These are phyloP conservation scores for Electrophaes corylata DNA, from an alignment of 2,888 invertebrate genomes.

Conservation along the genomic window DNA sequence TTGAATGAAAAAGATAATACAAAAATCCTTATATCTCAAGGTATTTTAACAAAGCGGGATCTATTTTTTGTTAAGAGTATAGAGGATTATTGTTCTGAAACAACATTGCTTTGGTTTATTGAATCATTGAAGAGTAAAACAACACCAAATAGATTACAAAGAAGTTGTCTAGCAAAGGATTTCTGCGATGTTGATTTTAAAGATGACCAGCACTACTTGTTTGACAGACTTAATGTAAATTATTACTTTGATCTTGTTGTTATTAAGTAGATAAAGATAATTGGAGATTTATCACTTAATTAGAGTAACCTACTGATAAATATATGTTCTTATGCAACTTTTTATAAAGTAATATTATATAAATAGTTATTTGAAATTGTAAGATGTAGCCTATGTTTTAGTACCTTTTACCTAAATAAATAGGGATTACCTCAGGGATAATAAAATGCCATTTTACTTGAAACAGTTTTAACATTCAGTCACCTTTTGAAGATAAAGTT, in stretches of 20 bases:
- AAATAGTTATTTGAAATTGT: too few relatives aligned
- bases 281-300: too few relatives aligned
- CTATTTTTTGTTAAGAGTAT: constrained; percentile 53
- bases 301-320: too few relatives aligned
- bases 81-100: constrained; percentile 42
- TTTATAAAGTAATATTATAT: too few relatives aligned
- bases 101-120: constrained; percentile 54
- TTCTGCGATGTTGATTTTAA: constrained; percentile 6
- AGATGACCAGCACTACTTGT: neutral
- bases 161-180: constrained; percentile 31
- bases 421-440: too few relatives aligned
- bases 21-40: constrained; percentile 24
- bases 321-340: too few relatives aligned
- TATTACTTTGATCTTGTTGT: constrained; percentile 27
- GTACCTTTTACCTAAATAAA: too few relatives aligned
- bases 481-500: too few relatives aligned
- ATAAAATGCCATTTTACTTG: too few relatives aligned
- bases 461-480: too few relatives aligned
- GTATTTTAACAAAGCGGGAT: constrained; percentile 49
- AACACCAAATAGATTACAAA: constrained; percentile 12
- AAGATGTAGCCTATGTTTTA: too few relatives aligned
- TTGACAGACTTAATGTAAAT: constrained; percentile 6
- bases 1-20: constrained; percentile 1
- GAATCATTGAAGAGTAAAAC: constrained; percentile 29
- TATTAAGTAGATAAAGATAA: neutral